Evolutionary conservation across 2,888 invertebrate genomes (phyloP), one percentile per base, ranked within the genome.

Genomic region (Strigamia transsilvanica): DNA sequence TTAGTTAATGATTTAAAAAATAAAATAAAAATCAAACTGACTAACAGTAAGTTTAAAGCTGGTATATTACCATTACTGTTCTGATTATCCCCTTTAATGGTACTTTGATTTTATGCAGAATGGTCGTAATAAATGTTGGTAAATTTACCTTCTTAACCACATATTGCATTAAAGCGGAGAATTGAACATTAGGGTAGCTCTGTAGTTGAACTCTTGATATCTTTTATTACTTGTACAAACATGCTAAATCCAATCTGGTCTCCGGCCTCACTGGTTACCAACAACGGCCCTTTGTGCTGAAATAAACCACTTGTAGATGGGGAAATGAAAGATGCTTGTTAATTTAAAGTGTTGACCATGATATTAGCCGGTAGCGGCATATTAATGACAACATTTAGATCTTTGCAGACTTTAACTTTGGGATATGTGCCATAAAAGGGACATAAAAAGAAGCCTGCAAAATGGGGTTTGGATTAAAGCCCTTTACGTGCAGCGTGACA

Each of bases 171-270:
- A 56, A 56, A 56, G 56, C n/a, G 56, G 56, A 56, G 56, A 18
- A 56, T 56, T 56, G 56, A 5, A 18, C n/a, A 56, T 46, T 15
- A 46, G n/a, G 4, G 1, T 13, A 46, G 46, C 46, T 46, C 0
- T n/a, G 12, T 46, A 46, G 46, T 13, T 46, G n/a, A 46, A 13
- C 46, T 46, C 10, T 13, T 46, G 46, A 46, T 56, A 56, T 56
- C 56, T 56, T 56, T 56, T 56, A 56, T 56, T 56, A 56, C 18
- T n/a, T 56, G 21, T 18, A 56, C 56, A 56, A 56, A 56, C 56
- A n/a, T 18, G 56, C 56, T n/a, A 56, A 56, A 56, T 56, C 56
- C 7, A 56, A 56, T 18, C 9, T n/a, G n/a, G 56, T 4, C 46
- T 46, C 15, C 15, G n/a, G 38, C 6, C n/a, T 46, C 46, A 46